Base-by-base conservation (phyloP, 64 coral and sea anemone species). In the Pachyseris speciosa region DNA sequence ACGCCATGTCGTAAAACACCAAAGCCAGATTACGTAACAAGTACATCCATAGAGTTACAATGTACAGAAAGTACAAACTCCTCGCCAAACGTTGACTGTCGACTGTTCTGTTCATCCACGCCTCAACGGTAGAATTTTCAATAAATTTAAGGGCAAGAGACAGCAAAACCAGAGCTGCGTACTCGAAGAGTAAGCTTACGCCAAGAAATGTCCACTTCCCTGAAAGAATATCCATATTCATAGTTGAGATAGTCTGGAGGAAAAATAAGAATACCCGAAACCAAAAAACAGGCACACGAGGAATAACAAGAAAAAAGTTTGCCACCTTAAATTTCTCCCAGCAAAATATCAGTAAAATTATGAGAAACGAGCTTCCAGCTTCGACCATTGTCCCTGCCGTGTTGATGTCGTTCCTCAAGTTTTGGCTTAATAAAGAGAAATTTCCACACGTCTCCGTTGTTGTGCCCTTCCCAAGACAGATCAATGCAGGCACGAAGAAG, bases 1-100 rank as follows among this genome's bases (percentile, higher is more conserved):
- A 3, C 0, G 93, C 93, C 5, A 88, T 94, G 80, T 94, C 93
- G 55, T 94, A 94, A 12, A 90, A 55, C 29, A 94, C 74, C 47
- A 90, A 59, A 5, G 66, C 87, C 58, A 89, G 39, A 86, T 94
- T 94, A 17, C 93, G 64, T 2, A 80, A 4, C 22, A 94, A 85
- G 50, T 94, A 94, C 41, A 88, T 75, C 17, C 42, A 72, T 2
- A 94, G 50, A 20, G 84, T 81, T 4, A 74, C 49, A 16, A 69
- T 24, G 34, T 90, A 94, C 7, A 94, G 43, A 68, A 42, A 67
- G 44, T 86, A 76, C 30, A 90, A 24, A 52, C 78, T 76, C 30
- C 17, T 38, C 12, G 59, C 45, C 58, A 47, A 59, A 17, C 22
- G 37, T 19, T 52, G 10, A 44, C 61, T 84, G 44, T 9, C 28